These are phyloP conservation scores for Helleia helle DNA, from an alignment of 2,888 invertebrate genomes.

Conservation along the genomic window DNA sequence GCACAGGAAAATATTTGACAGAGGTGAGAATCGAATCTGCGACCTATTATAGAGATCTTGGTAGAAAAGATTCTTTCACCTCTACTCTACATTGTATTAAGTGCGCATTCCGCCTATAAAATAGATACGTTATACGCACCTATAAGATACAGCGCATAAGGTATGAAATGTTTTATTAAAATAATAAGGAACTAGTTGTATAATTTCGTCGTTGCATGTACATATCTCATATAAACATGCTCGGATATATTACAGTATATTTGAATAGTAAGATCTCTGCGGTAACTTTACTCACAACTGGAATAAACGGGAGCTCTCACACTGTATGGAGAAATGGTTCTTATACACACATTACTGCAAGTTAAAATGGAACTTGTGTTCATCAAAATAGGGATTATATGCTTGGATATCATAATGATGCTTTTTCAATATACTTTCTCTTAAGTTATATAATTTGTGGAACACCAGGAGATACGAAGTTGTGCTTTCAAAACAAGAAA, in stretches of 20 bases:
- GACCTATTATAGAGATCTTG: too few species aligned
- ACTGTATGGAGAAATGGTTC: background rate
- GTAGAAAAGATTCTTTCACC: too few species aligned
- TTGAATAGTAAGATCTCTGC: conserved; percentile 3
- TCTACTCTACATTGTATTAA: too few species aligned
- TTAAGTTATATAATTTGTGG: conserved; percentile 5
- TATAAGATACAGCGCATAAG: too few species aligned
- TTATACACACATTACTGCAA: background rate
- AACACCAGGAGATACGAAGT: conserved; percentile 7
- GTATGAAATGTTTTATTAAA: background rate
- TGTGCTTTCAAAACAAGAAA: conserved; percentile 3
- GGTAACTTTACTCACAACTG: conserved; percentile 4
- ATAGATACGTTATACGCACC: too few species aligned
- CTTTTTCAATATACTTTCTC: background rate
- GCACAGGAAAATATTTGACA: too few species aligned
- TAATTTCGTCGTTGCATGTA: conserved; percentile 1
- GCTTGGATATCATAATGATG: background rate
- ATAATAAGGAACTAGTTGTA: conserved; percentile 1
- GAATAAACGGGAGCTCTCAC: background rate
- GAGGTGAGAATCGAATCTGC: too few species aligned
- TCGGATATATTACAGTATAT: conserved; percentile 6
- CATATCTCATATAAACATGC: conserved; percentile 1
- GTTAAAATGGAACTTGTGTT: background rate
- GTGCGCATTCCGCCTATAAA: too few species aligned
- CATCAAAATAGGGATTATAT: background rate